Conservation (phyloP, 2,797 vertebrate species). For the Schizothorax lantsangensis region DNA sequence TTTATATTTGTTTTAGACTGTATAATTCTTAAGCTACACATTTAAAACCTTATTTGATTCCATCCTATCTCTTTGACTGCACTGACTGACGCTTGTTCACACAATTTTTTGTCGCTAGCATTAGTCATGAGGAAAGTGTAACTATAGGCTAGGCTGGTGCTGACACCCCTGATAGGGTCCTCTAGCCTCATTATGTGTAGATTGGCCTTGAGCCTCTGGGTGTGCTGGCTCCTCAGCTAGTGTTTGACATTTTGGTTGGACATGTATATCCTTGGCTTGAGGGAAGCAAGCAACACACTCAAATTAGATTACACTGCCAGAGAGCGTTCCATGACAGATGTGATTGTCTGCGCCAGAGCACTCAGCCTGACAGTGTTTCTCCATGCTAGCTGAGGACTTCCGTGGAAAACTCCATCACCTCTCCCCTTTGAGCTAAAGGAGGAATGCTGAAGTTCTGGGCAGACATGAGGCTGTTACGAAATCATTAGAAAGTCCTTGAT, state of each 20-base stretch:
- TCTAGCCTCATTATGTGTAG: constrained; percentile 45
- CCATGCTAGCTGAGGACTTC: constrained; percentile 35
- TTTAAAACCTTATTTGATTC: constrained; percentile 37
- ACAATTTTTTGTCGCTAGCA: constrained; percentile 61
- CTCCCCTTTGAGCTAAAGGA: constrained; percentile 48
- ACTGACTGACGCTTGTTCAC: constrained; percentile 56
- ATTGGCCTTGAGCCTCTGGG: constrained; percentile 53
- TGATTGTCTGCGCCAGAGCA: constrained; percentile 47
- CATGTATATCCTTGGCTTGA: constrained; percentile 57
- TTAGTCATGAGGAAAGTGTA: constrained; percentile 51
- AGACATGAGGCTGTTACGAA: constrained; percentile 65
- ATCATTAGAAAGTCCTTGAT: constrained; percentile 68
- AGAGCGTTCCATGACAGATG: constrained; percentile 57
- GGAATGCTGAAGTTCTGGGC: constrained; percentile 18
- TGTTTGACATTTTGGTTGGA: constrained; percentile 66
- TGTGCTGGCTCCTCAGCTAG: constrained; percentile 53
- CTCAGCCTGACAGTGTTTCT: constrained; percentile 19
- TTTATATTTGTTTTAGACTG: background rate
- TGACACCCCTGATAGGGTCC: constrained; percentile 48
- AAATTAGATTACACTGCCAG: constrained; percentile 62
- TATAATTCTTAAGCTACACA: background rate
- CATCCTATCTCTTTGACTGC: constrained; percentile 43
- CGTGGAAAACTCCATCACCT: constrained; percentile 22
- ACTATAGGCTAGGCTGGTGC: constrained; percentile 41
- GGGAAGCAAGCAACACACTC: constrained; percentile 57